Evolutionary conservation across 1,140 invertebrate genomes (phyloP), one percentile per base, ranked within the genome.

Genomic region (Drosophila setifemur): DNA sequence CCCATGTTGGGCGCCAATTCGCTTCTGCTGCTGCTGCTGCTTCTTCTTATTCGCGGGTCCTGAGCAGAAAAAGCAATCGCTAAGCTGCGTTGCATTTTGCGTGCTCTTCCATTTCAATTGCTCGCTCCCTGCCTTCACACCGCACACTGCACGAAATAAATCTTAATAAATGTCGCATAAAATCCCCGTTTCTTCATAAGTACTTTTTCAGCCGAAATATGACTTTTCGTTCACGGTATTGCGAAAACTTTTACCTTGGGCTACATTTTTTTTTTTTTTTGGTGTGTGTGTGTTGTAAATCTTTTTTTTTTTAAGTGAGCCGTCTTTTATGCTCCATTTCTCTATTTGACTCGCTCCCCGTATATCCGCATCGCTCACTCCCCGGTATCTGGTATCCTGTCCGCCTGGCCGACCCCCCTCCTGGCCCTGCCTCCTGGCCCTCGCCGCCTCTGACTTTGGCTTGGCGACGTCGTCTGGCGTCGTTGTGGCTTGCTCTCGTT

Each of bases 21-120:
- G 11, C 31, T 1, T 0, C 31, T n/a, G n/a, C n/a, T n/a, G n/a
- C n/a, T n/a, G n/a, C n/a, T n/a, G n/a, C n/a, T n/a, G n/a, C 31
- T 12, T 4, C 4, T 11, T 28, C 26, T 9, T 9, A 2, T 12
- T 14, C 11, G 31, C 4, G 12, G n/a, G 2, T 33, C 11, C n/a
- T 3, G 4, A 12, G 29, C 31, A 33, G 31, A 33, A 11, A n/a
- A 33, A 14, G n/a, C 31, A 12, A 14, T 12, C 19, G n/a, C n/a
- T 16, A 33, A 33, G 55, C 43, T 70, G 71, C 47, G 45, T 71
- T 74, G 68, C 72, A 74, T 72, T 72, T 66, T 74, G 64, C 70
- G 70, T 73, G 64, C 49, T 14, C 31, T 33, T 33, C 31, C 31
- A 33, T 33, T 33, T 33, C 31, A 33, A 6, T 33, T 33, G 31